These are phyloP conservation scores for Phylloscopus collybita DNA, from an alignment of 2,797 vertebrate species.

Conservation along the genomic window DNA sequence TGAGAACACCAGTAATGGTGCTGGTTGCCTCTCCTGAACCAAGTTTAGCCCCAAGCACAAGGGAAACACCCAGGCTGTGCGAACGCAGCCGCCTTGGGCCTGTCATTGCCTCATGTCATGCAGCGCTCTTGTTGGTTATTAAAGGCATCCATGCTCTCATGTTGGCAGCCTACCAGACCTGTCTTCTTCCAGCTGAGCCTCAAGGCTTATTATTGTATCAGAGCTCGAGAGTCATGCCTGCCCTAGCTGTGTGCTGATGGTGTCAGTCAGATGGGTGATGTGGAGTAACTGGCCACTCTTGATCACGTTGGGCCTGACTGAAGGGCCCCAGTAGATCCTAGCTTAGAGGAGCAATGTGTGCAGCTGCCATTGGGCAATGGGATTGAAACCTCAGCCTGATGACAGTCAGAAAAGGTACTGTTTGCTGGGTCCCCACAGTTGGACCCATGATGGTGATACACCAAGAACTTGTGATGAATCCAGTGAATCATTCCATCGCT, in stretches of 20 bases:
- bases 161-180: not conserved
- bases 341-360: not conserved
- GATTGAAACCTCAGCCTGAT: not conserved
- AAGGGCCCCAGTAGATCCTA: not conserved
- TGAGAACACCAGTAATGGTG: not conserved
- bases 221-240: not conserved
- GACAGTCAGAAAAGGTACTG: not conserved
- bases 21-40: not conserved
- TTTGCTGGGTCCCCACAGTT: not conserved
- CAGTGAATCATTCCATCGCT: not conserved
- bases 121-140: not conserved
- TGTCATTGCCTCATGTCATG: not conserved
- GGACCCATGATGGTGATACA: not conserved
- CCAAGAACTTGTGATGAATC: not conserved
- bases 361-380: rapidly evolving
- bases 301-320: not conserved
- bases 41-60: not conserved
- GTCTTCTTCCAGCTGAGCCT: not conserved
- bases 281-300: not conserved
- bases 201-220: not conserved
- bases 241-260: not conserved
- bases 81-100: rapidly evolving
- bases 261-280: not conserved
- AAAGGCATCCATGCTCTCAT: not conserved
- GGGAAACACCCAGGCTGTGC: rapidly evolving